phyloP scores from a whole-genome alignment of 2,797 vertebrate genomes.

The Platyrinchus mystaceus region DNA sequence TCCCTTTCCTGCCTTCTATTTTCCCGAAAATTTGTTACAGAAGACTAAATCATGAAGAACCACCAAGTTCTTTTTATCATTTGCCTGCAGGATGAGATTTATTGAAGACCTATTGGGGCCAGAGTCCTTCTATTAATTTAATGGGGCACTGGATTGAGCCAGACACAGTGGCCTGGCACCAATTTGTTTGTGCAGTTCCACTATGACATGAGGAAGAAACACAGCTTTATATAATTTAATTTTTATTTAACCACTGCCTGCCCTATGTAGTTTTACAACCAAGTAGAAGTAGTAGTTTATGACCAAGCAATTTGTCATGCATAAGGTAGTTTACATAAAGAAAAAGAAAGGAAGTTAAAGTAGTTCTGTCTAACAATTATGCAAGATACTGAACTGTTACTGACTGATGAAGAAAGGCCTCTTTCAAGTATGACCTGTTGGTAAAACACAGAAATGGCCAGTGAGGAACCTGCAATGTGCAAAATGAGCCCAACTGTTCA shows the following conservation, averaged over 20 bases:
- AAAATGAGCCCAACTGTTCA: not conserved
- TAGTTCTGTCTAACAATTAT: not conserved
- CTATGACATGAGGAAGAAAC: not conserved
- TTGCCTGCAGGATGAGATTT: not conserved
- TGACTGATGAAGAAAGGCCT: not conserved
- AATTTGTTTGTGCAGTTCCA: not conserved
- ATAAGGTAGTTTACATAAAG: not conserved
- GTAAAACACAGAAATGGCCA: not conserved
- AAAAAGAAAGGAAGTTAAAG: not conserved
- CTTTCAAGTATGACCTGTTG: not conserved
- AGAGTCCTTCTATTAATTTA: not conserved
- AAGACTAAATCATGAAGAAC: not conserved
- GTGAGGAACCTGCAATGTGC: not conserved
- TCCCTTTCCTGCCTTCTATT: not conserved
- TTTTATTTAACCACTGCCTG: not conserved
- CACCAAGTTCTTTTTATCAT: not conserved
- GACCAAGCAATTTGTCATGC: not conserved
- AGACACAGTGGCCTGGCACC: not conserved
- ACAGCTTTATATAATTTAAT: not conserved
- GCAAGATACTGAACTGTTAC: not conserved
- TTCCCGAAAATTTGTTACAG: not conserved
- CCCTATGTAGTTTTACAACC: not conserved
- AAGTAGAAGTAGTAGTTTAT: too few species aligned
- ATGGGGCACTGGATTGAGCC: not conserved
- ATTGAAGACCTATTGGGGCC: not conserved